Conservation (phyloP, 92 coral and sea anemone species). For the Actinernus sp. region DNA sequence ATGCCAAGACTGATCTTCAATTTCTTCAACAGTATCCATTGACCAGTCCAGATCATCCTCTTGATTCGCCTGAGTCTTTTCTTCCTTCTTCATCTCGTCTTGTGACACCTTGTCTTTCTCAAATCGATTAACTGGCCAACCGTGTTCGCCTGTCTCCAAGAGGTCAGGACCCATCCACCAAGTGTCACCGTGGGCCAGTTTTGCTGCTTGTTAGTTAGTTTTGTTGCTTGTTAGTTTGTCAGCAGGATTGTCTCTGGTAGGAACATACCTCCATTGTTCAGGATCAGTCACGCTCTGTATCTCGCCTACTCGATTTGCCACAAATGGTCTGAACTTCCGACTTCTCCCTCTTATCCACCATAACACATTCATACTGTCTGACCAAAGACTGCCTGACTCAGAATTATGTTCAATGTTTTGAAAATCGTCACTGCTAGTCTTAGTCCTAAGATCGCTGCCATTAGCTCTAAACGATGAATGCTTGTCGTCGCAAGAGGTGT, state of each 20-base stretch:
- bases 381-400: conserved; percentile 31
- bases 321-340: conserved; percentile 56
- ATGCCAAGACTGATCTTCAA: too few relatives aligned
- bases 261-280: conserved; percentile 63
- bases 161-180: too few relatives aligned
- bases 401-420: conserved; percentile 17
- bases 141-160: too few relatives aligned
- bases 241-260: conserved; percentile 60
- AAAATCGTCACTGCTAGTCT: conserved; percentile 33
- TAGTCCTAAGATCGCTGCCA: conserved; percentile 46
- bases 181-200: too few relatives aligned
- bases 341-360: conserved; percentile 62
- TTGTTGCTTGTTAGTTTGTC: too few relatives aligned
- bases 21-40: too few relatives aligned
- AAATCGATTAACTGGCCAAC: too few relatives aligned
- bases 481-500: conserved; percentile 57
- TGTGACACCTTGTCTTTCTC: too few relatives aligned
- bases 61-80: too few relatives aligned
- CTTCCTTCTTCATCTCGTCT: too few relatives aligned
- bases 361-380: conserved; percentile 59
- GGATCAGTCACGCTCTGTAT: conserved; percentile 50
- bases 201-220: too few relatives aligned
- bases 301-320: conserved; percentile 62
- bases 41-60: too few relatives aligned
- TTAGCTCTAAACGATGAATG: conserved; percentile 65